Conservation (phyloP, 2,113 vertebrate genomes). For the Bubo scandiacus region DNA sequence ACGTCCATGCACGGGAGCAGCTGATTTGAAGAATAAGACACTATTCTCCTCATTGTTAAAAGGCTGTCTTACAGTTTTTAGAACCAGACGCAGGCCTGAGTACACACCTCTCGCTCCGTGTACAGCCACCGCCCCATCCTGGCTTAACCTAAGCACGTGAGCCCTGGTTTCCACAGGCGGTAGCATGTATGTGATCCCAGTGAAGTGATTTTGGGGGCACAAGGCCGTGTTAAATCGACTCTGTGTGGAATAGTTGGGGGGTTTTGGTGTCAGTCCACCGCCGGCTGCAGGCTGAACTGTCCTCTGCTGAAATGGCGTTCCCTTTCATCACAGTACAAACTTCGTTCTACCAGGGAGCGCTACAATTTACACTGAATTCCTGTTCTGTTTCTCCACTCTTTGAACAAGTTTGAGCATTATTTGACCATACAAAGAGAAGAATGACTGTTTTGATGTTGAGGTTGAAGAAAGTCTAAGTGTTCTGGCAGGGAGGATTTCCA, state of each 20-base stretch:
- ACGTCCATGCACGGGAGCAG: background rate
- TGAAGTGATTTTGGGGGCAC: background rate
- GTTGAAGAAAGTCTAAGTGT: slow-evolving; percentile 14
- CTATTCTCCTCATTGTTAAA: background rate
- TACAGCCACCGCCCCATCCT: background rate
- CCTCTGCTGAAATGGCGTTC: background rate
- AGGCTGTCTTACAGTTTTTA: background rate
- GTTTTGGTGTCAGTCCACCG: background rate
- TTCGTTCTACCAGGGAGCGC: background rate
- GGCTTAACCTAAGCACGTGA: background rate
- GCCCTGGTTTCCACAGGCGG: background rate
- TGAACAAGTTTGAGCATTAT: slow-evolving; percentile 52
- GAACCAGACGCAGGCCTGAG: background rate
- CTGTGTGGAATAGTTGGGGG: background rate
- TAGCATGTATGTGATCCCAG: rapidly evolving
- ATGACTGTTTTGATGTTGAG: slow-evolving; percentile 29
- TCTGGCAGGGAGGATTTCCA: slow-evolving; percentile 10
- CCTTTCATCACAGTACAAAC: background rate
- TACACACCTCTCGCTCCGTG: background rate
- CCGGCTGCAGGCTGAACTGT: background rate
- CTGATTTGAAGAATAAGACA: background rate
- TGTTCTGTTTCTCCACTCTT: background rate
- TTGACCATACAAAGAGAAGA: slow-evolving; percentile 18
- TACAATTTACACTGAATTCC: background rate
- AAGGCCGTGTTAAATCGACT: background rate